phyloP scores from a whole-genome alignment of 2,113 vertebrate species.

The Xyliphius kryptos region DNA sequence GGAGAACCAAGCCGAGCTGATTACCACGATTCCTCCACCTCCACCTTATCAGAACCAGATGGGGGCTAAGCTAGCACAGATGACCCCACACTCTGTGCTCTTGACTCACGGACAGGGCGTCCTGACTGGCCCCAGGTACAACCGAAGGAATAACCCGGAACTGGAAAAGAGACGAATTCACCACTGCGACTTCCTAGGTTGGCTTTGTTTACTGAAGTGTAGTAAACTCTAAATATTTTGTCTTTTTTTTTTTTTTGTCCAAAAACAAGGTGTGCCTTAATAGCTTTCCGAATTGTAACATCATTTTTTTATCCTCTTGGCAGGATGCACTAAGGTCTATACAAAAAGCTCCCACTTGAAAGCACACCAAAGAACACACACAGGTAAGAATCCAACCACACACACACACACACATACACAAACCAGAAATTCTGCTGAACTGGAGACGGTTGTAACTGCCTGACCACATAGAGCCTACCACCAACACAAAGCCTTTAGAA shows the following conservation, averaged over 20 bases:
- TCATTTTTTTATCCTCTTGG: slow-evolving; percentile 27
- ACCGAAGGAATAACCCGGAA: slow-evolving; percentile 83
- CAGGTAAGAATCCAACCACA: slow-evolving; percentile 64
- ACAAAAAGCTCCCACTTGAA: slow-evolving; percentile 93
- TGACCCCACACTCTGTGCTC: slow-evolving; percentile 61
- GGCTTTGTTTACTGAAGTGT: too few relatives aligned
- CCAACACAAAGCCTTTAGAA: too few relatives aligned
- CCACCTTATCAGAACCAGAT: slow-evolving; percentile 68
- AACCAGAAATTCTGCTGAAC: too few relatives aligned
- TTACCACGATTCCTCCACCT: slow-evolving; percentile 61
- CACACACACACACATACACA: neutral
- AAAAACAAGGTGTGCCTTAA: slow-evolving; percentile 13
- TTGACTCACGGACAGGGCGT: slow-evolving; percentile 71
- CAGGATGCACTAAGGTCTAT: slow-evolving; percentile 88
- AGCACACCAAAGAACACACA: slow-evolving; percentile 88
- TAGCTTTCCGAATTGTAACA: slow-evolving; percentile 5
- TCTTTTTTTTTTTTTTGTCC: neutral
- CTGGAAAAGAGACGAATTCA: slow-evolving; percentile 88
- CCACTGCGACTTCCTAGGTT: slow-evolving; percentile 81
- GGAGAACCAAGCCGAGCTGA: slow-evolving; percentile 71
- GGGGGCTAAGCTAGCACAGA: slow-evolving; percentile 62
- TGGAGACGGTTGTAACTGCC: too few relatives aligned
- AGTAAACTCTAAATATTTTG: too few relatives aligned
- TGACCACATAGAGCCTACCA: too few relatives aligned
- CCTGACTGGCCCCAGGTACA: slow-evolving; percentile 78